Conservation (phyloP, 2,113 vertebrate genomes). For the Pelobates fuscus region DNA sequence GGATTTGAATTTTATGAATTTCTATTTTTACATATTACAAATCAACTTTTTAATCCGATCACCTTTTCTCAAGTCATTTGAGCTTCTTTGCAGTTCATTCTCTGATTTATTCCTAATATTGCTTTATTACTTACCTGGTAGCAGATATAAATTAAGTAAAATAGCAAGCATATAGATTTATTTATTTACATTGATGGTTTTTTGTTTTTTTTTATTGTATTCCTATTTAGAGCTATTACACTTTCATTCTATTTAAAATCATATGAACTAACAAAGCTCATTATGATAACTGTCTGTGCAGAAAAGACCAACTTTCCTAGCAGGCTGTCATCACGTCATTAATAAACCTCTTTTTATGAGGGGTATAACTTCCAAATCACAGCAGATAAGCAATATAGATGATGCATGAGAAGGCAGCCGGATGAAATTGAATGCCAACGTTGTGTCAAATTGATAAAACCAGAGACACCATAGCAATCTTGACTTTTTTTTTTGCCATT, state of each 20-base stretch:
- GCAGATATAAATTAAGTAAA: conserved; percentile 12
- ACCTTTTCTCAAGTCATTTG: too few species aligned
- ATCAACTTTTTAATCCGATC: too few species aligned
- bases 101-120: too few species aligned
- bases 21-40: conserved; percentile 4
- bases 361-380: conserved; percentile 19
- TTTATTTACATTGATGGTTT: too few species aligned
- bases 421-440: conserved; percentile 1
- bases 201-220: too few species aligned
- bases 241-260: conserved; percentile 3
- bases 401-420: neutral
- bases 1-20: neutral
- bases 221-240: too few species aligned
- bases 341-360: conserved; percentile 17
- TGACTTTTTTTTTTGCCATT: conserved; percentile 22
- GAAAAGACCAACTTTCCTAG: neutral
- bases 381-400: conserved; percentile 31
- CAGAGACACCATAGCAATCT: neutral
- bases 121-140: neutral
- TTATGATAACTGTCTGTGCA: conserved; percentile 29
- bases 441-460: conserved; percentile 34
- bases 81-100: too few species aligned
- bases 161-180: conserved; percentile 10
- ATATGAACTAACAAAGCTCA: conserved; percentile 8
- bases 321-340: conserved; percentile 21